Base-by-base conservation (phyloP, 2,888 invertebrate genomes). In the Philopedon plagiatum region DNA sequence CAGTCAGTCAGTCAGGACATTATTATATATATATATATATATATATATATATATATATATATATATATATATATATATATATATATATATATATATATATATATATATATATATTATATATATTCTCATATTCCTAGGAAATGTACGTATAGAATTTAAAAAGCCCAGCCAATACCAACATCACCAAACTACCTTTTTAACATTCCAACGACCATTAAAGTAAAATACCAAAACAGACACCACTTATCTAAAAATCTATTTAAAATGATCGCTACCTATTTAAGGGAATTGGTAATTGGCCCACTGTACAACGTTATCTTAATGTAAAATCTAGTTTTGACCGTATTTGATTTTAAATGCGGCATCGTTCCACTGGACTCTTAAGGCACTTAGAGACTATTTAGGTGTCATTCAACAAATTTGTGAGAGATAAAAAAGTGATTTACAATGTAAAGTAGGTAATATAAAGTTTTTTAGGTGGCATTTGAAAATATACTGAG, bases 311-410 rank as follows among this genome's bases (percentile, higher is more conserved):
- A 26, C 39, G 46, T 37, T 63, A 63, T 63, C 63, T 63, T 63
- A 63, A 63, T 51, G 63, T 23, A 5, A 23, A 23, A 63, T 63
- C 63, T 49, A 63, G 63, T 63, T 63, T 51, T 51, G 37, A 51
- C 51, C 63, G 51, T 63, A 63, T 63, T 63, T 63, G 63, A 63
- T 63, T 62, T 63, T 37, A 51, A 63, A 2, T n/a, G n/a, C n/a
- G n/a, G 51, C 21, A 13, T 37, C 63, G 49, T 51, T 62, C 51
- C 15, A 15, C 21, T 58, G 39, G 58, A 34, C 58, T 26, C 39
- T 23, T 32, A 23, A 41, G 41, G 58, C 21, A 58, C 39, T 41
- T 23, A 0, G 26, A 26, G 41, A 41, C 23, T 58, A 58, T 58
- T 58, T 41, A 23, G 41, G 58, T 58, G 58, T 37, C 58, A 58